Evolutionary conservation across 2,113 vertebrate genomes (phyloP), one percentile per base, ranked within the genome.

Genomic region (Aegotheles bennettii): DNA sequence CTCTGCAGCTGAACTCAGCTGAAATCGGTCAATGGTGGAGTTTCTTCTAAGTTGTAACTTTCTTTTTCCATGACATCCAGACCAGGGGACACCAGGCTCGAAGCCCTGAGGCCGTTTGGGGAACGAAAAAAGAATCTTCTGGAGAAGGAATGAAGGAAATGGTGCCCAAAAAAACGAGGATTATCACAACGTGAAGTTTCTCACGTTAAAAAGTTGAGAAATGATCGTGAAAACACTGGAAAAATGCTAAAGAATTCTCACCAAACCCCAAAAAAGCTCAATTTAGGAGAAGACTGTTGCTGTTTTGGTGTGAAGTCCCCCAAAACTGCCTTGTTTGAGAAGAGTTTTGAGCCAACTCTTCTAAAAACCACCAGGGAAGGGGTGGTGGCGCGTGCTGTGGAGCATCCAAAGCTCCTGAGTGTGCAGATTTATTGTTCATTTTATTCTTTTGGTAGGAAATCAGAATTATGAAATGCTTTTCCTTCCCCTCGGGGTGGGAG

Each of bases 361-460:
- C 38, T 45, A 33, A 51, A 68, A 53, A 42, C 10, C 26, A 15
- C 18, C 13, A 16, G 14, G 36, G 8, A 57, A 25, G 4, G 6
- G 53, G 33, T 6, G 26, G 51, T 0, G 19, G 19, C 60, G 9
- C 2, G 3, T n/a, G 54, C 16, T 0, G 3, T 35, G 43, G 33
- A 13, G 36, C 1, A 47, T 21, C n/a, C 14, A 31, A 63, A 83
- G 29, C 16, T 60, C 61, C 16, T 76, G 79, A 61, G 20, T 7
- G 6, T 0, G 70, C 70, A 42, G n/a, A 82, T 75, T 42, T 42
- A 42, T 15, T 42, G 15, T 15, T 42, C 15, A 42, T 42, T 63
- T 36, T 17, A 42, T 19, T 70, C 51, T 53, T 42, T 43, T 48
- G 42, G 13, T 45, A 54, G 74, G 36, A 82, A 42, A 40, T 69